Evolutionary conservation across 2,888 invertebrate genomes (phyloP).

Genomic region (Eudemis profundana): DNA sequence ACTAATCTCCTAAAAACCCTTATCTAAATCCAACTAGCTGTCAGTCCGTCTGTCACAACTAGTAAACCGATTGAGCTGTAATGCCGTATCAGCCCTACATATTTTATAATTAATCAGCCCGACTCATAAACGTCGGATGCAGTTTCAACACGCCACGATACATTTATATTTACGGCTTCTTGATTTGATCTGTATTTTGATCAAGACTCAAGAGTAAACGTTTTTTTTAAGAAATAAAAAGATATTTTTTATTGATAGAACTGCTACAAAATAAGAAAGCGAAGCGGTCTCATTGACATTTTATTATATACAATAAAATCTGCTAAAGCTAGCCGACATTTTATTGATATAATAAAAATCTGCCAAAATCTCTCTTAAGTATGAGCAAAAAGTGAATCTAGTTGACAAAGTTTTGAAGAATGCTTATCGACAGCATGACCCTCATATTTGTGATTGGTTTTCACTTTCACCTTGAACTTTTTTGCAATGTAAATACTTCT

Average conservation of each 20-base stretch:
- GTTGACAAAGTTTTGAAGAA: slow-evolving; percentile 16
- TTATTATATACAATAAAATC: too few relatives aligned
- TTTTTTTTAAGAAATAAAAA: neutral
- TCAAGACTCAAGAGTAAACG: slow-evolving; percentile 12
- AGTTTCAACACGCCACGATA: slow-evolving; percentile 34
- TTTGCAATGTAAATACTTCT: neutral
- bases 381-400: slow-evolving; percentile 2
- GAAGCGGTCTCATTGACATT: neutral
- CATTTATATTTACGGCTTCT: slow-evolving; percentile 35
- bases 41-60: slow-evolving; percentile 43
- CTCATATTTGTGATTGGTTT: slow-evolving; percentile 24
- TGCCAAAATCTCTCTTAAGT: neutral
- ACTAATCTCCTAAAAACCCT: slow-evolving; percentile 31
- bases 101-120: slow-evolving; percentile 41
- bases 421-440: slow-evolving; percentile 5
- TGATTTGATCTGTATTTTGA: slow-evolving; percentile 32
- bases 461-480: slow-evolving; percentile 24
- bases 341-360: neutral
- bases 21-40: slow-evolving; percentile 32
- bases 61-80: slow-evolving; percentile 40
- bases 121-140: slow-evolving; percentile 41
- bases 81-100: slow-evolving; percentile 35
- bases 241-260: neutral
- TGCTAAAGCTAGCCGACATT: too few relatives aligned
- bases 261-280: neutral